Evolutionary conservation across 2,797 vertebrate genomes (phyloP).

Genomic region (Margarornis squamiger): DNA sequence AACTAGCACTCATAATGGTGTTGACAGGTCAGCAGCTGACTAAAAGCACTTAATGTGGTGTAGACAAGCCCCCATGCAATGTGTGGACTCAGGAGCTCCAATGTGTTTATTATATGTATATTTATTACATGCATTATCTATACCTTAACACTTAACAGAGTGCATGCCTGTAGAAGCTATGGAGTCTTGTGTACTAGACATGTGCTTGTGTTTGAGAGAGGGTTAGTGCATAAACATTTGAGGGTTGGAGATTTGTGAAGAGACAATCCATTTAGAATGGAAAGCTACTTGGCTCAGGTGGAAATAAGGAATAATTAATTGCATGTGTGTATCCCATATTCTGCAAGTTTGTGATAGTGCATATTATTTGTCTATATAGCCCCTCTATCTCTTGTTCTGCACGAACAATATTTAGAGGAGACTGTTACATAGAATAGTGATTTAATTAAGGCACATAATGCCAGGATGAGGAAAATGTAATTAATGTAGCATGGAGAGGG

Average conservation of each 20-base stretch:
- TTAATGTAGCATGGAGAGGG: neutral
- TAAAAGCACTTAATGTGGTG: neutral
- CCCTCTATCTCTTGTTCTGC: neutral
- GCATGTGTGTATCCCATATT: accelerated
- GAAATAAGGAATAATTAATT: neutral
- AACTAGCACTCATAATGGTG: neutral
- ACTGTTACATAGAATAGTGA: neutral
- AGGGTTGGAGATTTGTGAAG: neutral
- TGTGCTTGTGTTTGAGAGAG: neutral
- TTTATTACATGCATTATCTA: neutral
- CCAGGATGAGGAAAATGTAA: neutral
- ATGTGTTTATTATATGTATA: neutral
- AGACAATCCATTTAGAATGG: accelerated
- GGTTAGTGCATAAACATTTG: neutral
- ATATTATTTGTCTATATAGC: neutral
- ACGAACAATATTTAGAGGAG: neutral
- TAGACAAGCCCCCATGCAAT: neutral
- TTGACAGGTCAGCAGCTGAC: neutral
- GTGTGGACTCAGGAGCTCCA: neutral
- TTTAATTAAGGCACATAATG: neutral
- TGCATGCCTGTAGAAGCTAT: neutral
- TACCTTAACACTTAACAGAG: neutral
- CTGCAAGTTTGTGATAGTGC: neutral
- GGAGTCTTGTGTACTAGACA: neutral
- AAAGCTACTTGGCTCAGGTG: neutral